phyloP scores from a whole-genome alignment of 2,888 invertebrate genomes.

The Apeira syringaria region DNA sequence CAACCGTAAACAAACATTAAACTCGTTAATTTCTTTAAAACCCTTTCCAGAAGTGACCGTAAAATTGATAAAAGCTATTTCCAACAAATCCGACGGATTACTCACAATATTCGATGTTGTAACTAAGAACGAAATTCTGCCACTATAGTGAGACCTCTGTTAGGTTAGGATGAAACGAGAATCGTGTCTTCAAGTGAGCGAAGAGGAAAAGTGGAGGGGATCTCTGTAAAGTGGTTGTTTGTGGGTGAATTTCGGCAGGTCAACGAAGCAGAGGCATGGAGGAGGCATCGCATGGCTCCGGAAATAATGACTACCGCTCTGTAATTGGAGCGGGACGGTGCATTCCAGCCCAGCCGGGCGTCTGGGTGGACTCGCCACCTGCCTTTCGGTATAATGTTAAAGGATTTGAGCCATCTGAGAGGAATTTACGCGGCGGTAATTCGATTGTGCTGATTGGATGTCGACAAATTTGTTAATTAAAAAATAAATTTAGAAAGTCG shows the following conservation, averaged over 20 bases:
- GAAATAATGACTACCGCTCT: conserved; percentile 79
- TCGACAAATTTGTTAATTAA: conserved; percentile 13
- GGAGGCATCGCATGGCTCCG: conserved; percentile 66
- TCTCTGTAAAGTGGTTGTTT: conserved; percentile 45
- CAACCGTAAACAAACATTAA: conserved; percentile 3
- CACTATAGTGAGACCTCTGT: conserved; percentile 28
- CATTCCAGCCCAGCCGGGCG: conserved; percentile 38
- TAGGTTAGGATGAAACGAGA: conserved; percentile 1
- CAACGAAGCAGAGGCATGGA: conserved; percentile 57
- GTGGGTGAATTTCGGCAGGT: conserved; percentile 63
- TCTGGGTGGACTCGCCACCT: conserved; percentile 25
- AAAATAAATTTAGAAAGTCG: no score
- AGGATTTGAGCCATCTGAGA: conserved; percentile 32
- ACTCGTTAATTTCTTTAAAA: conserved; percentile 12
- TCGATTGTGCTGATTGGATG: conserved; percentile 29
- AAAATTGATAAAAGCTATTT: conserved; percentile 46
- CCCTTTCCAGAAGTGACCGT: conserved; percentile 29
- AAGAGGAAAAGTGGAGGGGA: conserved; percentile 24
- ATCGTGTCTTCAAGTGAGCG: background rate
- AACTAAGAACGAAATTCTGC: conserved; percentile 42
- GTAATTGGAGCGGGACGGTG: conserved; percentile 72
- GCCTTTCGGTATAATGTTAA: conserved; percentile 35
- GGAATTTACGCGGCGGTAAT: conserved; percentile 32
- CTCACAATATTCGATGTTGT: conserved; percentile 45
- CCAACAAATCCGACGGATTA: conserved; percentile 43